phyloP scores from a whole-genome alignment of 2,113 vertebrate species.

The Telmatochromis brachygnathus region DNA sequence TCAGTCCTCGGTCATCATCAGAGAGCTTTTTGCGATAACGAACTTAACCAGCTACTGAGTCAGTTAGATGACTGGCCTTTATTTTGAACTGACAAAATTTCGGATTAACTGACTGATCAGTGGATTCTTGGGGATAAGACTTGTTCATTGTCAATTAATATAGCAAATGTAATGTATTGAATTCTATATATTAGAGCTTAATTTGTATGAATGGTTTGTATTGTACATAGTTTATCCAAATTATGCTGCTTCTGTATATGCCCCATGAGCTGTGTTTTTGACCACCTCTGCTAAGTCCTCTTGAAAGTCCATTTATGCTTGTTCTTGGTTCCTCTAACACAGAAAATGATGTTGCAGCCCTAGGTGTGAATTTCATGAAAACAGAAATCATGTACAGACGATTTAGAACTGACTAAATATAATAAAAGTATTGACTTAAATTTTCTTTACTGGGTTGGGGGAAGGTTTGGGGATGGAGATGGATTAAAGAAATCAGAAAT shows the following conservation, averaged over 20 bases:
- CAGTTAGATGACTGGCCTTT: neutral
- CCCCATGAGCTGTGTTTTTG: constrained; percentile 68
- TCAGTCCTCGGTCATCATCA: neutral
- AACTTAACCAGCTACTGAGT: neutral
- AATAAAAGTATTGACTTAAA: constrained; percentile 82
- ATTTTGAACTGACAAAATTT: neutral
- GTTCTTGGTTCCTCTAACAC: constrained; percentile 87
- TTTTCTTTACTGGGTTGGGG: constrained; percentile 81
- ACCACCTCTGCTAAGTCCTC: neutral
- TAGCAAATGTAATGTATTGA: constrained; percentile 86
- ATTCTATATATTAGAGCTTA: constrained; percentile 94
- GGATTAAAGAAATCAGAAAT: constrained; percentile 83
- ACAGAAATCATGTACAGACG: constrained; percentile 86
- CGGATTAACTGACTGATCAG: neutral
- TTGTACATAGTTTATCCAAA: constrained; percentile 95
- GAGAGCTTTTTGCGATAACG: neutral
- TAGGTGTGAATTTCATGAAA: constrained; percentile 92
- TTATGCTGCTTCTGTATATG: constrained; percentile 93
- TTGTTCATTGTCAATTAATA: constrained; percentile 85
- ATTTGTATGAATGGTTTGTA: constrained; percentile 99
- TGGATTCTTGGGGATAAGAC: constrained; percentile 62
- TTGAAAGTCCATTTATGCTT: constrained; percentile 79
- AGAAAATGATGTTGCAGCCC: constrained; percentile 86
- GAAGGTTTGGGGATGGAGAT: constrained; percentile 77
- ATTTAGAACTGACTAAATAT: constrained; percentile 91